These are phyloP conservation scores for Scaptomyza graminum DNA, from an alignment of 1,140 invertebrate species.

Conservation along the genomic window DNA sequence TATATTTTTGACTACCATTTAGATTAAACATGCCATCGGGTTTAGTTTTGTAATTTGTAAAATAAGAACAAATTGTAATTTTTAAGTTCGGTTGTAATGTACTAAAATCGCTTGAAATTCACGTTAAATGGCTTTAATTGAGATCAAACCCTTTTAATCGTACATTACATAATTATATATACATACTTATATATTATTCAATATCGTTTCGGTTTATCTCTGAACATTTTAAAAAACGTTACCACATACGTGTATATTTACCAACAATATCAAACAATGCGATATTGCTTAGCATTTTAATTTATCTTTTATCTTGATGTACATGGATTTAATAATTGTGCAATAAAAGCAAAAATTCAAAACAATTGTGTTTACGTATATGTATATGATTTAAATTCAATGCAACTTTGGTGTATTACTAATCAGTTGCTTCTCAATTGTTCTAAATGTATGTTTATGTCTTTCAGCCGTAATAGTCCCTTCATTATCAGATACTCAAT, in stretches of 20 bases:
- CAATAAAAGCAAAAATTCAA: constrained; percentile 38
- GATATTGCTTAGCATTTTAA: constrained; percentile 38
- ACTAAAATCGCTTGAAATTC: constrained; percentile 59
- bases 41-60: constrained; percentile 63
- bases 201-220: no score
- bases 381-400: no score
- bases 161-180: no score
- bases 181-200: no score
- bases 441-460: no score
- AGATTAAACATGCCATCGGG: constrained; percentile 75
- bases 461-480: no score
- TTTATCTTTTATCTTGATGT: constrained; percentile 42
- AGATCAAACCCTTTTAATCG: constrained; percentile 27
- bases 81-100: constrained; percentile 74
- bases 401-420: no score
- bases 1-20: constrained; percentile 74
- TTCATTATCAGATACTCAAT: no score
- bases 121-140: constrained; percentile 61
- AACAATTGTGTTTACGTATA: neutral
- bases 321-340: constrained; percentile 40
- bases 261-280: constrained; percentile 20
- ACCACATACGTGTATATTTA: constrained; percentile 31
- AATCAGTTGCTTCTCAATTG: no score
- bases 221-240: constrained; percentile 14
- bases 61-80: constrained; percentile 57